Percentiles rank a stretch among this genome's conserved stretches.
phyloP scores from a whole-genome alignment of 1,140 invertebrate genomes.

The Dreissena rostriformis region DNA sequence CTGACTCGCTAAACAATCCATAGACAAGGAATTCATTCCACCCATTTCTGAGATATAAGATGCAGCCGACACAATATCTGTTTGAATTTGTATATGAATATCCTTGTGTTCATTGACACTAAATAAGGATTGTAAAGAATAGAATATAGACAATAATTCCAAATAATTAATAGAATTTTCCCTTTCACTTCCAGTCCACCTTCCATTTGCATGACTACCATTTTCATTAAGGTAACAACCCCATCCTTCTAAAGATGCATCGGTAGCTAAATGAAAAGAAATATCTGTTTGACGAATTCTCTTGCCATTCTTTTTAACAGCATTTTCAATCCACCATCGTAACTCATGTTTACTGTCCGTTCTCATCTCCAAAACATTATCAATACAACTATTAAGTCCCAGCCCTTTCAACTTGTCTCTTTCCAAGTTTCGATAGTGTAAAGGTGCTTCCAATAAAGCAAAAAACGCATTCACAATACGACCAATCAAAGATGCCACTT shows the following conservation, averaged over 20 bases:
- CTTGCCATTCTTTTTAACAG: not conserved
- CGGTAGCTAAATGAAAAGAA: not conserved
- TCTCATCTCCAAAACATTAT: not conserved
- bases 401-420: not conserved
- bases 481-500: slow-evolving; percentile 29
- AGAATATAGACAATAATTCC: slow-evolving; percentile 20
- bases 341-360: not conserved
- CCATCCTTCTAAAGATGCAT: slow-evolving; percentile 19
- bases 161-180: slow-evolving; percentile 17
- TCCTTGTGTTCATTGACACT: not conserved
- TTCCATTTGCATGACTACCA: not conserved
- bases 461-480: slow-evolving; percentile 7
- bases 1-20: slow-evolving; percentile 2
- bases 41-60: slow-evolving; percentile 49
- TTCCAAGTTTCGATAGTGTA: not conserved
- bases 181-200: not conserved
- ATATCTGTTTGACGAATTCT: not conserved
- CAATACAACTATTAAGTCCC: not conserved
- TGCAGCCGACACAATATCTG: slow-evolving; percentile 33
- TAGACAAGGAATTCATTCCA: not conserved
- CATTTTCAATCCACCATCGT: slow-evolving; percentile 5
- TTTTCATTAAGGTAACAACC: not conserved
- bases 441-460: slow-evolving; percentile 12
- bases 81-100: slow-evolving; percentile 15
- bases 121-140: slow-evolving; percentile 5